Base-by-base conservation (phyloP, 2,797 vertebrate species). In the Myotis findleyi region DNA sequence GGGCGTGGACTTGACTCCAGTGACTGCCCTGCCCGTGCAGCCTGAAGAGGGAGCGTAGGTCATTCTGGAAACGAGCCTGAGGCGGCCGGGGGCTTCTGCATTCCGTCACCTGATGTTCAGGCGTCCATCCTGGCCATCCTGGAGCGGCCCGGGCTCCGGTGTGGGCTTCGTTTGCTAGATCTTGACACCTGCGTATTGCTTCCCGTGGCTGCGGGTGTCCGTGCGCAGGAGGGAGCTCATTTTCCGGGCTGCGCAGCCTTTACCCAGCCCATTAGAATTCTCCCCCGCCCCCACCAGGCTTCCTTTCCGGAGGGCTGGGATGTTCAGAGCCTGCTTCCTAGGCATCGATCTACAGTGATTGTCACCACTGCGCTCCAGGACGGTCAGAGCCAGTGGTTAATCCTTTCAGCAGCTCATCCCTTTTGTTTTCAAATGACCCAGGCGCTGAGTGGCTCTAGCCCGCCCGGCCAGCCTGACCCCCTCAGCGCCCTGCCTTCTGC, bases 341-440 rank as follows among this genome's bases (percentile, higher is more conserved):
- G 76, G 57, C 96, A 96, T 96, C 47, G 95, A 97, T 97, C 96
- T 81, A 11, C 91, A 95, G 88, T 89, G 97, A 97, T 96, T 98
- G 2, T 96, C 96, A 95, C 96, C 18, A 10, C 86, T 83, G 68
- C 95, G 87, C 96, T 98, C 95, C 93, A 72, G 92, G 89, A 88
- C 77, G 96, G 93, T 96, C 36, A 93, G 95, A 72, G 81, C 96
- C 96, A 93, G 91, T 97, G 97, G 97, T 96, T 88, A 98, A 97
- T 97, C 97, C 97, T 96, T 94, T 85, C 64, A 96, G 41, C 57
- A 66, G 96, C 96, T 95, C 96, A 73, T 93, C 41, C 59, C 14
- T 11, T 97, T 97, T 94, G 96, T 96, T 97, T 96, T 96, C 96
- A 93, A 33, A 20, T 73, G 97, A 95, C 96, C 96, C 92, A 87